Evolutionary conservation across 2,888 invertebrate species (phyloP).

Genomic region (Tribolium freemani): DNA sequence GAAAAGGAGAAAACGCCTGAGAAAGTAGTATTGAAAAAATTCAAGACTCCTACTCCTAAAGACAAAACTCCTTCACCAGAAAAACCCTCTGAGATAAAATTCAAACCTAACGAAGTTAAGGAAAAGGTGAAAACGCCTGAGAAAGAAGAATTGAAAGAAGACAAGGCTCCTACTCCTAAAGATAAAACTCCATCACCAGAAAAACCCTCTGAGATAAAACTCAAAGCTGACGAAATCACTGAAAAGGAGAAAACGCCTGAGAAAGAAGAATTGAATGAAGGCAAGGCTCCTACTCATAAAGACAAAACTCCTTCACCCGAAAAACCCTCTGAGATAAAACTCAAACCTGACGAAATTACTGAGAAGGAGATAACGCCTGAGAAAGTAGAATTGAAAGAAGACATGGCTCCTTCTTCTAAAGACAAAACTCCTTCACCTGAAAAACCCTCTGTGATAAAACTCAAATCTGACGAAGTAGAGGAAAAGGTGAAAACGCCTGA

Average conservation of each 20-base stretch:
- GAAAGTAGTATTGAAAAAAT: conserved; percentile 1
- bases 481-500: background rate
- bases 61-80: background rate
- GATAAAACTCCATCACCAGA: background rate
- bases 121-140: conserved; percentile 7
- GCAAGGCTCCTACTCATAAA: background rate
- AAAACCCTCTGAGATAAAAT: background rate
- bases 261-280: background rate
- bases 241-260: background rate
- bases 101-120: background rate
- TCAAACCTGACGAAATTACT: background rate
- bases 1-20: conserved; percentile 7
- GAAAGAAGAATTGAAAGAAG: conserved; percentile 2
- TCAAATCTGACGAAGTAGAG: background rate
- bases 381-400: background rate
- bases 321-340: conserved; percentile 1
- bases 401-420: background rate
- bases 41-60: conserved; percentile 8
- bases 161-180: conserved; percentile 1
- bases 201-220: background rate
- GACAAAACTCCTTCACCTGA: background rate
- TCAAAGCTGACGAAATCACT: conserved; percentile 18
- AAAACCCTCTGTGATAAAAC: background rate
- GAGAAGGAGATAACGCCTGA: background rate
- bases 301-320: conserved; percentile 2